Base-by-base conservation (phyloP, 1,140 invertebrate species). In the Asbolus verrucosus region DNA sequence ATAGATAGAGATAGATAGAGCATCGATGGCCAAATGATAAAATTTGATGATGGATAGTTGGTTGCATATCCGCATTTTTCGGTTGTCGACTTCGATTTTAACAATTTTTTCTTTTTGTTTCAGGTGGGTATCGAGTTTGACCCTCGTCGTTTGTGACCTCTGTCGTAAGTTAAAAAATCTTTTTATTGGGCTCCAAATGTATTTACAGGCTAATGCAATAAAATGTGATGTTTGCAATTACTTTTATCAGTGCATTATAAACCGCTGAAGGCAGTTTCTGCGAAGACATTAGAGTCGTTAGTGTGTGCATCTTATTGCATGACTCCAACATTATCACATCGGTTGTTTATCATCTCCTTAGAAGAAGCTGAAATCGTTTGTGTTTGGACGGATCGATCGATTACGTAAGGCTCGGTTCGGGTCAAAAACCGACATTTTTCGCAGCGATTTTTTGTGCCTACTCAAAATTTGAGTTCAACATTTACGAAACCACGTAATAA, bases 351-450 rank as follows among this genome's bases (percentile, higher is more conserved):
- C 5, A 36, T 36, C n/a, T n/a, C n/a, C n/a, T n/a, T n/a, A n/a
- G n/a, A n/a, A n/a, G n/a, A n/a, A n/a, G n/a, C n/a, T n/a, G n/a
- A n/a, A n/a, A n/a, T n/a, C n/a, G n/a, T n/a, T n/a, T n/a, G n/a
- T n/a, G n/a, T n/a, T n/a, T n/a, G n/a, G n/a, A n/a, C n/a, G 11
- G n/a, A 36, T 36, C 33, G 33, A 43, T 2, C 4, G 1, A 27
- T 54, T 54, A 24, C 46, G 46, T 8, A 54, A 54, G n/a, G 16
- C 33, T n/a, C 6, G 2, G 14, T 16, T 27, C 46, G 46, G 46
- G 46, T 54, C 46, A 54, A 54, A 54, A 24, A 54, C 46, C 46
- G 46, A 54, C 46, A 54, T 65, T 65, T 65, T 36, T 36, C 33
- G 3, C n/a, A 8, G 2, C 33, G 5, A 36, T 36, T 3, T 36